Percentiles rank a stretch among this genome's conserved stretches.
phyloP scores from a whole-genome alignment of 1,140 invertebrate species.

The Rhagoletis zephyria region DNA sequence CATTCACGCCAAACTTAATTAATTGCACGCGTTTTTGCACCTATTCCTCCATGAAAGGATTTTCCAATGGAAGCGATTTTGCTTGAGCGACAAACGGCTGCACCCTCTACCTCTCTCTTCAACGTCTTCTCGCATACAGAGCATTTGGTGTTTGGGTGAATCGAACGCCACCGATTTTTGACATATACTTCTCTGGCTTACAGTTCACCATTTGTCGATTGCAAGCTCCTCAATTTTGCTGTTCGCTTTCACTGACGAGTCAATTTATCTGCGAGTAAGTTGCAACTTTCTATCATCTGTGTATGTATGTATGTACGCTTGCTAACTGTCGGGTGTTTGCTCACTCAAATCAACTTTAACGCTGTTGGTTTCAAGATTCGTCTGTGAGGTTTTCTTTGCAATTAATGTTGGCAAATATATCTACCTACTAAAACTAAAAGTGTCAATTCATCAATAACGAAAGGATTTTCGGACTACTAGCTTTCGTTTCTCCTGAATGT shows the following conservation, averaged over 20 bases:
- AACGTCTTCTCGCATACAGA: neutral
- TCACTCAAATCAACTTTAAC: neutral
- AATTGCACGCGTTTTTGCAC: constrained; percentile 41
- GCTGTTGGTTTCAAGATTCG: neutral
- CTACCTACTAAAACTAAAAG: neutral
- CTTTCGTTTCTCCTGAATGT: neutral
- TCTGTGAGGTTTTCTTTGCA: constrained; percentile 33
- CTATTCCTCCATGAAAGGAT: neutral
- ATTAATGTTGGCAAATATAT: constrained; percentile 46
- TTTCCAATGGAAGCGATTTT: neutral
- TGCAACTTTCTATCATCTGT: neutral
- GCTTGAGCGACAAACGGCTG: neutral
- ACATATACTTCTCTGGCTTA: neutral
- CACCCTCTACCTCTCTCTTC: neutral
- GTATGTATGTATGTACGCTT: neutral
- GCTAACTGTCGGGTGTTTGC: neutral
- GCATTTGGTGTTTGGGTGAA: neutral
- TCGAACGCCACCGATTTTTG: constrained; percentile 30
- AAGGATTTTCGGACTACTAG: constrained; percentile 5
- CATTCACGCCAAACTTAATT: constrained; percentile 41
- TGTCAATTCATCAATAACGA: constrained; percentile 27
- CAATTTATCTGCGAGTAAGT: neutral
- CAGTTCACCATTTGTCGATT: neutral
- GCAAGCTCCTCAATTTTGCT: neutral
- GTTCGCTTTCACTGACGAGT: neutral